Evolutionary conservation across 2,797 vertebrate species (phyloP).

Genomic region (Rhinogobio ventralis): DNA sequence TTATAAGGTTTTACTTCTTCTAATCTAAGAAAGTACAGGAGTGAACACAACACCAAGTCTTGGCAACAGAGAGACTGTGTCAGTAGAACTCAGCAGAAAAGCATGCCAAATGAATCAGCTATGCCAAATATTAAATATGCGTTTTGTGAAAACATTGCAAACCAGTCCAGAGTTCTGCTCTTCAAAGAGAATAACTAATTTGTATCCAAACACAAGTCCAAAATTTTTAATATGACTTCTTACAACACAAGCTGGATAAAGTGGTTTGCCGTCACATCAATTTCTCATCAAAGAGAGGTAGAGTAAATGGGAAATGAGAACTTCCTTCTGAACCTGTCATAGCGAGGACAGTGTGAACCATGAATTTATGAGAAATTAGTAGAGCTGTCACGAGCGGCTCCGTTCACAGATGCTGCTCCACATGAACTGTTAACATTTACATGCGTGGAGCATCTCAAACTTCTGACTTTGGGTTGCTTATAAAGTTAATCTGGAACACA

Average conservation of each 20-base stretch:
- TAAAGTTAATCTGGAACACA: no score
- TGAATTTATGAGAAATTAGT: not conserved
- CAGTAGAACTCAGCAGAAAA: not conserved
- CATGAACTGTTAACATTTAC: no score
- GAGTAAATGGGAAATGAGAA: conserved; percentile 25
- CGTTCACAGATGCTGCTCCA: no score
- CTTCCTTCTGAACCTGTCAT: not conserved
- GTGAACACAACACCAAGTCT: not conserved
- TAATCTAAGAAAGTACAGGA: not conserved
- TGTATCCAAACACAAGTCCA: conserved; percentile 16
- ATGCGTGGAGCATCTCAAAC: no score
- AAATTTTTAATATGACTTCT: not conserved
- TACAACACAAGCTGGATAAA: conserved; percentile 7
- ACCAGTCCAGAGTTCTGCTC: not conserved
- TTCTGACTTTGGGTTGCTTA: no score
- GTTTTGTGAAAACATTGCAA: not conserved
- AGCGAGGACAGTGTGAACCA: conserved; percentile 6
- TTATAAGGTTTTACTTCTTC: not conserved
- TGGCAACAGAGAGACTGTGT: not conserved
- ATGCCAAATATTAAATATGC: not conserved
- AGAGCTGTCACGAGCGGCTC: no score
- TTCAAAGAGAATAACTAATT: not conserved
- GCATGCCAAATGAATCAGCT: not conserved
- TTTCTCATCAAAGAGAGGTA: conserved; percentile 8
- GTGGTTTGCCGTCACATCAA: not conserved